Evolutionary conservation across 2,888 invertebrate genomes (phyloP), one percentile per base, ranked within the genome.

Genomic region (Nymphalis urticae): DNA sequence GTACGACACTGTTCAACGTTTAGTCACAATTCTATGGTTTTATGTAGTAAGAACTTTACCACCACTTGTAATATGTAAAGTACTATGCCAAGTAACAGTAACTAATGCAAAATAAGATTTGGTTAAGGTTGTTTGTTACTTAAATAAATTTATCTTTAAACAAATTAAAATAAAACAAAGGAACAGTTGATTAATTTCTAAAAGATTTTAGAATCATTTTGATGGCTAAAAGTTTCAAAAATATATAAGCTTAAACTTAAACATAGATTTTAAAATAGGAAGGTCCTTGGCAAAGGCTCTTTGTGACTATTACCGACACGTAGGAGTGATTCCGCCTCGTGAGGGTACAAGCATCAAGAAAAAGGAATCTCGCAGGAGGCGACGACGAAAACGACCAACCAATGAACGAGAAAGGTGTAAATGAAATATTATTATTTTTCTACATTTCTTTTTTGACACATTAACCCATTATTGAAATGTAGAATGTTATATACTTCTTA

Each of bases 271-370:
- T 1, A 89, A 86, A 81, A 87, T 90, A 79, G 89, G 90, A 8
- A 80, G 87, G 71, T 89, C 93, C 74, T 79, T 94, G 80, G 94
- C 87, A 75, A 94, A 93, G 85, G 90, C 93, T 71, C 85, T 94
- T 74, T 93, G 94, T 77, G 93, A 94, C 82, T 94, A 93, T 83
- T 94, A 94, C 82, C 88, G 94, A 70, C 93, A 94, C 79, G 86
- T 93, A 75, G 91, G 93, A 70, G 90, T 93, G 76, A 92, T 94
- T 75, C 93, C 94, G 64, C 93, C 93, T 71, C 90, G 88, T 10
- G 76, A 84, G 16, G 82, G 88, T 53, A 79, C 81, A 60, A 79
- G 84, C 50, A 79, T 73, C 69, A 90, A 90, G 78, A 90, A 89
- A 75, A 86, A 85, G 70, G 88, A 88, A 17, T 75, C 78, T 2